Evolutionary conservation across 1,140 invertebrate genomes (phyloP), one percentile per base, ranked within the genome.

Genomic region (Formica exsecta): DNA sequence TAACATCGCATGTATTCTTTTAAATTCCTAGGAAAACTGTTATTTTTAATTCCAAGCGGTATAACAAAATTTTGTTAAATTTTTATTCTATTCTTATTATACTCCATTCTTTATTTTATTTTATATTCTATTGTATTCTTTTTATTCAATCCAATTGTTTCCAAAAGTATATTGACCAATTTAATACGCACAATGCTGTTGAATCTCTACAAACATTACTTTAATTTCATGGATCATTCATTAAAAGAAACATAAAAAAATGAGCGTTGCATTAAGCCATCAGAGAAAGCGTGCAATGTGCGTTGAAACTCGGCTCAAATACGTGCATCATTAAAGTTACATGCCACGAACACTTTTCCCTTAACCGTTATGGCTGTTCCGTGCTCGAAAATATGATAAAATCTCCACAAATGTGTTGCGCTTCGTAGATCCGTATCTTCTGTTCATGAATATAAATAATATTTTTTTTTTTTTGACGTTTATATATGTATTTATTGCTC

Each of bases 231-330:
- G 13, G n/a, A 64, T 65, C 3, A 25, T 62, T 84, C 71, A 57
- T 64, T 57, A 57, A 62, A 44, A 76, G 64, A 80, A 48, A 59
- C 9, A 61, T 36, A 32, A 71, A 81, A 83, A 70, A 86, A 76
- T 36, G 57, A 74, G 29, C 84, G 29, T 73, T 85, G 29, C 38
- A 84, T 90, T 79, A 86, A 86, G 7, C 44, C 57, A 62, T 48
- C 76, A 59, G 86, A 84, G 89, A 90, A 87, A 90, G 88, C 88
- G 81, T 81, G 76, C 80, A 19, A 77, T 74, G 57, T 74, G 57
- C 11, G 85, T 25, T 76, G 73, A 64, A 79, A 87, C 62, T 19
- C 13, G 11, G 44, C 11, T 57, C 41, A 62, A 89, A 86, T 85
- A 51, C 68, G 48, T 64, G 77, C 25, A 38, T 80, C 71, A 65